These are phyloP conservation scores for Apodemia duryi DNA, from an alignment of 2,888 invertebrate species.

Conservation along the genomic window DNA sequence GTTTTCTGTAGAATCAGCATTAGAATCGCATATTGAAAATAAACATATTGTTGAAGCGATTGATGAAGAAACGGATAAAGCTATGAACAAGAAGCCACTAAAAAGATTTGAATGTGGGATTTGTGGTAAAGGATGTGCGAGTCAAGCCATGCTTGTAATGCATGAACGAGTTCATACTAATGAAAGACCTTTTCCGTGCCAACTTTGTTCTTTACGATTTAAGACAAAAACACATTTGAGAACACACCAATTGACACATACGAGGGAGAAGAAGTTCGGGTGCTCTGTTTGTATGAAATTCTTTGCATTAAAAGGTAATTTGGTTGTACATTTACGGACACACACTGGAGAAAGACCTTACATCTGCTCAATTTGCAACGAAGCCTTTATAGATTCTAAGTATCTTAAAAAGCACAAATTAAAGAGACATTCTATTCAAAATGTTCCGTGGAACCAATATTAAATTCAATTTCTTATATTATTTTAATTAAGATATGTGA, in stretches of 20 bases:
- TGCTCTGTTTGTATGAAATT: constrained; percentile 76
- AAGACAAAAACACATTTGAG: constrained; percentile 73
- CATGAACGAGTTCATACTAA: constrained; percentile 74
- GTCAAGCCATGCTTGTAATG: constrained; percentile 73
- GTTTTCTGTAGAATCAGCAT: constrained; percentile 65
- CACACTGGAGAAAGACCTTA: constrained; percentile 76
- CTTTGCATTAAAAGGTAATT: constrained; percentile 72
- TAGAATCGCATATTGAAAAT: constrained; percentile 65
- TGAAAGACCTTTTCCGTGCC: constrained; percentile 68
- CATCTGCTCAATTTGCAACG: constrained; percentile 63
- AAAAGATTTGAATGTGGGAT: constrained; percentile 64
- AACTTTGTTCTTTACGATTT: constrained; percentile 62
- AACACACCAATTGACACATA: constrained; percentile 73
- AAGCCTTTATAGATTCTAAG: constrained; percentile 75
- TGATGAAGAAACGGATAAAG: constrained; percentile 56
- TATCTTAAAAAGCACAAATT: constrained; percentile 73
- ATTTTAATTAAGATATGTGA: neutral
- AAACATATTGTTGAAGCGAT: constrained; percentile 57
- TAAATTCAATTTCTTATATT: constrained; percentile 26
- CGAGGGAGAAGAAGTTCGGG: constrained; percentile 73
- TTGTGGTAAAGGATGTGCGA: constrained; percentile 68
- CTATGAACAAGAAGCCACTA: constrained; percentile 42
- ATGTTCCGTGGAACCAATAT: constrained; percentile 66
- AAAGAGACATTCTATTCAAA: constrained; percentile 66
- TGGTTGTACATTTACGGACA: constrained; percentile 70